Conservation (phyloP, 2,888 invertebrate genomes). For the Sylvicola cinctus region DNA sequence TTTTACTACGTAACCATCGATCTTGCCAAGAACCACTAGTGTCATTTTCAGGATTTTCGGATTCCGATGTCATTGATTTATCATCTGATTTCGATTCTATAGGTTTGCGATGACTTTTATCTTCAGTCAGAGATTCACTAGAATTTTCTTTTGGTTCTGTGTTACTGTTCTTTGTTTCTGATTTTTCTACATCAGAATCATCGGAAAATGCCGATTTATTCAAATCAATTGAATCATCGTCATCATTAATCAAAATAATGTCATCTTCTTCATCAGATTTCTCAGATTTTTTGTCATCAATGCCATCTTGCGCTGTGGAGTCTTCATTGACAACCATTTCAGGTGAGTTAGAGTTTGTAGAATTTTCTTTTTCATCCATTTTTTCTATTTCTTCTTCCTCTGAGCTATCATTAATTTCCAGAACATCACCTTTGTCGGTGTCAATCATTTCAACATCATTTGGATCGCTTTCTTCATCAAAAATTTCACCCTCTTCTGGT, state of each 20-base stretch:
- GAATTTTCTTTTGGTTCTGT: constrained; percentile 19
- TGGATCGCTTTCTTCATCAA: constrained; percentile 3
- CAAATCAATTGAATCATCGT: constrained; percentile 22
- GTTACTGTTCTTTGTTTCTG: constrained; percentile 24
- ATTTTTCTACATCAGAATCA: constrained; percentile 25
- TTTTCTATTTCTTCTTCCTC: not conserved
- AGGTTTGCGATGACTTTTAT: constrained; percentile 8
- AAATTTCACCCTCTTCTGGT: constrained; percentile 8
- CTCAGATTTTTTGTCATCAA: constrained; percentile 3
- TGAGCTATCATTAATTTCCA: constrained; percentile 21
- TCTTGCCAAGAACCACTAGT: constrained; percentile 31
- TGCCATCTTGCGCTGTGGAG: not conserved
- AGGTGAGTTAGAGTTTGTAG: not conserved
- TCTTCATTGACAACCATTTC: not conserved
- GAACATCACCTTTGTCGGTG: constrained; percentile 21
- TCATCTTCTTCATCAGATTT: constrained; percentile 3
- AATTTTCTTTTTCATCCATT: not conserved
- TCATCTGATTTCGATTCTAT: constrained; percentile 4
- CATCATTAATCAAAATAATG: constrained; percentile 10
- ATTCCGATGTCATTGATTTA: constrained; percentile 3
- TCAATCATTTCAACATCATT: constrained; percentile 15
- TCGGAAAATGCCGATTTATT: constrained; percentile 20
- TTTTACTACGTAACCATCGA: constrained; percentile 34
- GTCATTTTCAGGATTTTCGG: no score
- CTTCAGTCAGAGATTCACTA: constrained; percentile 13